phyloP scores from a whole-genome alignment of 1,140 invertebrate species.

The Micrasema minimum region DNA sequence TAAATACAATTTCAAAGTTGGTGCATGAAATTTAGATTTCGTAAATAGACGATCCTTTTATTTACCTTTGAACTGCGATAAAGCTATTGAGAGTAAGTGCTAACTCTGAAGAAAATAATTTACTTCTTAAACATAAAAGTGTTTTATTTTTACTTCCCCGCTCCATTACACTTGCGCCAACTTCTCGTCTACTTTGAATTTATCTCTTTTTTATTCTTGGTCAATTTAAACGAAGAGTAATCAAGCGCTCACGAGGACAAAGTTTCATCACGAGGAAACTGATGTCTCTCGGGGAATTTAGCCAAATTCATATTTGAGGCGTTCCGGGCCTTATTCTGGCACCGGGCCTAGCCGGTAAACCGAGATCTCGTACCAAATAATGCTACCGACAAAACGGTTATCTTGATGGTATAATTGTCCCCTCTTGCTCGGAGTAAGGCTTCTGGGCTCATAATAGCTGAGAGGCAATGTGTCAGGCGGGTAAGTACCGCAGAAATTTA shows the following conservation, averaged over 20 bases:
- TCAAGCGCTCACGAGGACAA: constrained; percentile 22
- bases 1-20: too few species aligned
- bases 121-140: too few species aligned
- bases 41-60: too few species aligned
- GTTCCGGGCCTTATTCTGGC: neutral
- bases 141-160: neutral
- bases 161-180: neutral
- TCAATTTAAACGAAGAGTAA: constrained; percentile 24
- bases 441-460: neutral
- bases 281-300: constrained; percentile 25
- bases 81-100: too few species aligned
- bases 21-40: too few species aligned
- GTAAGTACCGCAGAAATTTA: neutral
- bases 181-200: constrained; percentile 5
- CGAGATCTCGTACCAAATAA: too few species aligned
- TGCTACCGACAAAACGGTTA: too few species aligned
- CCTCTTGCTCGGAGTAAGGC: neutral
- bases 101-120: too few species aligned
- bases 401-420: too few species aligned
- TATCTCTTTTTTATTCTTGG: neutral
- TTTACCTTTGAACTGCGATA: too few species aligned
- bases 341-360: too few species aligned
- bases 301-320: constrained; percentile 21
- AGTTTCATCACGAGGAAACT: constrained; percentile 8
- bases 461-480: neutral